Evolutionary conservation across 2,113 vertebrate genomes (phyloP).

Genomic region (Phycodurus eques): DNA sequence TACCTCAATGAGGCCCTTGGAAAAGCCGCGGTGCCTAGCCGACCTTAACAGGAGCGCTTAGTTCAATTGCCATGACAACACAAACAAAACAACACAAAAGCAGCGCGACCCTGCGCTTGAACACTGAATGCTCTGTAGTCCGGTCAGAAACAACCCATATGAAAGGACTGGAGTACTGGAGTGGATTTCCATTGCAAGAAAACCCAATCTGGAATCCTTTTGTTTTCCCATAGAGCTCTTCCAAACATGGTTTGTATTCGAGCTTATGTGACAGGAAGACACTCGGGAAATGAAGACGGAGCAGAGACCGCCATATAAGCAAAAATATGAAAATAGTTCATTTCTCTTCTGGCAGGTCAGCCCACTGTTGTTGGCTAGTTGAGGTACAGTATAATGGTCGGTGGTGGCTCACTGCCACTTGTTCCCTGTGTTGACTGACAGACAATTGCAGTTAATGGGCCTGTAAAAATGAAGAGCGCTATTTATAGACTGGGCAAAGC

Average conservation of each 20-base stretch:
- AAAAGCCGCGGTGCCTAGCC: slow-evolving; percentile 44
- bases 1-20: slow-evolving; percentile 45
- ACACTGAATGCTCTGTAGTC: slow-evolving; percentile 48
- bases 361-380: neutral
- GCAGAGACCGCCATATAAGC: neutral
- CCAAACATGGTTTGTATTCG: neutral
- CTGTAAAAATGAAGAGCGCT: neutral
- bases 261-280: neutral
- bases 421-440: neutral
- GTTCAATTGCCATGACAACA: slow-evolving; percentile 60
- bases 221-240: neutral
- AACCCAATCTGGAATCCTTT: neutral
- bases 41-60: slow-evolving; percentile 38
- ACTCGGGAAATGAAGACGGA: neutral
- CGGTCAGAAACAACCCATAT: slow-evolving; percentile 45
- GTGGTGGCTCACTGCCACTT: neutral
- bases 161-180: slow-evolving; percentile 24
- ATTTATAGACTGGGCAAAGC: slow-evolving; percentile 1
- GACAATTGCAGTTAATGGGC: neutral
- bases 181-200: slow-evolving; percentile 22
- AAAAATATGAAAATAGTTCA: neutral
- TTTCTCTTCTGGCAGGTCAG: neutral
- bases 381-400: neutral
- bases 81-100: slow-evolving; percentile 69
- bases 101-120: slow-evolving; percentile 28